phyloP scores from a whole-genome alignment of 2,888 invertebrate species.

The Tiliacea aurago region DNA sequence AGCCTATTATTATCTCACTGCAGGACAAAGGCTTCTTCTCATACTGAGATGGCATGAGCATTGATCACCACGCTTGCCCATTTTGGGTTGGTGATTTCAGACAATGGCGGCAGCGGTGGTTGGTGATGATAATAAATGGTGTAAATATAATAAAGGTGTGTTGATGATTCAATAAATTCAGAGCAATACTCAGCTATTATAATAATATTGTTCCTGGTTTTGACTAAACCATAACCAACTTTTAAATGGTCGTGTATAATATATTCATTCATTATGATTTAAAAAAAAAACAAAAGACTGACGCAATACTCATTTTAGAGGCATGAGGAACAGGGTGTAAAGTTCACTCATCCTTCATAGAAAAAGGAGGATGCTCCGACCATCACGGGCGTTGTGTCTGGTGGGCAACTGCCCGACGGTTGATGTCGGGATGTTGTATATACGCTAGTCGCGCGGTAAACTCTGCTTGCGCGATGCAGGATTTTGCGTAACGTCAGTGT shows the following conservation, averaged over 20 bases:
- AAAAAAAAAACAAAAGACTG: not conserved
- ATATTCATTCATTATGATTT: not conserved
- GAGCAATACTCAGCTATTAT: not conserved
- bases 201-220: not conserved
- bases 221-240: not conserved
- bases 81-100: not conserved
- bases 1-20: not conserved
- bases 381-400: too few relatives aligned
- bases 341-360: too few relatives aligned
- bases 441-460: too few relatives aligned
- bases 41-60: not conserved
- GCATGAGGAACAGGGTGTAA: too few relatives aligned
- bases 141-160: not conserved
- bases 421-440: too few relatives aligned
- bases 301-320: too few relatives aligned
- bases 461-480: too few relatives aligned
- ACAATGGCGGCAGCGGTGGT: not conserved
- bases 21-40: not conserved
- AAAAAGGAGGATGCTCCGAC: too few relatives aligned
- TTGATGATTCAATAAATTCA: not conserved
- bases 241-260: not conserved
- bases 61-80: not conserved
- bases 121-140: not conserved
- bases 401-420: too few relatives aligned
- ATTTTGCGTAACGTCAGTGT: too few relatives aligned